phyloP scores from a whole-genome alignment of 2,888 invertebrate genomes.

The Yponomeuta cagnagella region DNA sequence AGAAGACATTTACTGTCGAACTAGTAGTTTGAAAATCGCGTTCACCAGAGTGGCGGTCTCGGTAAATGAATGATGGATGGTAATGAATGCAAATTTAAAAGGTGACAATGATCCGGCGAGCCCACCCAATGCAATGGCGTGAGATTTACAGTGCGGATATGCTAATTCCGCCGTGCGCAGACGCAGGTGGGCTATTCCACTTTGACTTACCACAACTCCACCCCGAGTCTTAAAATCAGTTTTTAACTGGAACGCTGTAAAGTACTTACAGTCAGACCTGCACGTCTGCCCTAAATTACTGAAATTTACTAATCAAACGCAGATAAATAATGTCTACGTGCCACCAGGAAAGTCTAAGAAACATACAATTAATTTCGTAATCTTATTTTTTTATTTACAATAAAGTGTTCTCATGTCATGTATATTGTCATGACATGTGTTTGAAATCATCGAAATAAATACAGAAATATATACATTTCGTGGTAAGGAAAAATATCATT shows the following conservation, averaged over 20 bases:
- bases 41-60: not conserved
- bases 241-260: not conserved
- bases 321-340: too few species aligned
- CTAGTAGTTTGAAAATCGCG: not conserved
- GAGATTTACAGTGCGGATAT: conserved; percentile 16
- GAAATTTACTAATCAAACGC: too few species aligned
- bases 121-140: conserved; percentile 53
- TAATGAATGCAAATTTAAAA: conserved; percentile 71
- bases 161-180: conserved; percentile 4
- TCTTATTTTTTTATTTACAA: too few species aligned
- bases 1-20: not conserved
- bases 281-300: too few species aligned
- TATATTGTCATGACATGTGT: too few species aligned
- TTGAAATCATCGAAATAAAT: too few species aligned
- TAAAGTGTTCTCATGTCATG: too few species aligned
- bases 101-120: conserved; percentile 65
- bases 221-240: not conserved
- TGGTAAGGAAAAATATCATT: too few species aligned
- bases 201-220: not conserved
- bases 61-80: conserved; percentile 32
- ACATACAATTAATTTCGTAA: too few species aligned
- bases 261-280: too few species aligned
- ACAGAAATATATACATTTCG: too few species aligned
- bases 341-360: too few species aligned
- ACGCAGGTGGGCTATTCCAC: not conserved